phyloP scores from a whole-genome alignment of 2,888 invertebrate genomes.

The Drosophila planitibia region DNA sequence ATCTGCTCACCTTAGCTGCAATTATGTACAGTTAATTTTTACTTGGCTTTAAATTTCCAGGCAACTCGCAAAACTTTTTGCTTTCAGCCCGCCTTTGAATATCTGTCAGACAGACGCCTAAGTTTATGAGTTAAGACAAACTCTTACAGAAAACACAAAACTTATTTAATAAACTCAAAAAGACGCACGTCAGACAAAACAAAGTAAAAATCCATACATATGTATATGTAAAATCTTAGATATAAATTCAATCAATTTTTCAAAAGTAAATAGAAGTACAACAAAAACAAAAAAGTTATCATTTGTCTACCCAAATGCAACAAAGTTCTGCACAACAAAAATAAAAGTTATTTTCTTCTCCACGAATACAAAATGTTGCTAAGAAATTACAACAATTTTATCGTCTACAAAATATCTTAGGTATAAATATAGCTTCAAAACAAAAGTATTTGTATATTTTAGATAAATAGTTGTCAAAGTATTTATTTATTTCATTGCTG shows the following conservation, averaged over 20 bases:
- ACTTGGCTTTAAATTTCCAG: constrained; percentile 24
- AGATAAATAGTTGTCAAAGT: constrained; percentile 9
- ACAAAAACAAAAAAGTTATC: not conserved
- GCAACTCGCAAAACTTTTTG: constrained; percentile 22
- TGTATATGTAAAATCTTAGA: constrained; percentile 26
- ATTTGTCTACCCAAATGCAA: constrained; percentile 5
- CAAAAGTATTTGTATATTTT: constrained; percentile 1
- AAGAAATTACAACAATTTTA: constrained; percentile 1
- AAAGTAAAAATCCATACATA: not conserved
- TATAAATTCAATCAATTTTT: constrained; percentile 43
- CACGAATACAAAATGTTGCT: not conserved
- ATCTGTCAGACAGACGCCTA: constrained; percentile 29
- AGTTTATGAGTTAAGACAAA: constrained; percentile 37
- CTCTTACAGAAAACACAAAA: constrained; percentile 23
- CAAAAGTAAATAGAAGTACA: constrained; percentile 11
- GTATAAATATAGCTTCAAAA: not conserved
- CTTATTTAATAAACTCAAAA: constrained; percentile 49
- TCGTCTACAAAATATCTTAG: not conserved
- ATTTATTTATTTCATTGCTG: not conserved
- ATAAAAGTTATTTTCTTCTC: not conserved
- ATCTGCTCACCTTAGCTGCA: constrained; percentile 23
- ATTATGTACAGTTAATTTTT: constrained; percentile 42
- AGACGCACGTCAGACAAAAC: constrained; percentile 7
- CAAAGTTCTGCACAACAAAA: constrained; percentile 6
- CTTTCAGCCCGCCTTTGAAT: constrained; percentile 1